These are phyloP conservation scores for Mechanitis mazaeus DNA, from an alignment of 2,888 invertebrate species.

Conservation along the genomic window DNA sequence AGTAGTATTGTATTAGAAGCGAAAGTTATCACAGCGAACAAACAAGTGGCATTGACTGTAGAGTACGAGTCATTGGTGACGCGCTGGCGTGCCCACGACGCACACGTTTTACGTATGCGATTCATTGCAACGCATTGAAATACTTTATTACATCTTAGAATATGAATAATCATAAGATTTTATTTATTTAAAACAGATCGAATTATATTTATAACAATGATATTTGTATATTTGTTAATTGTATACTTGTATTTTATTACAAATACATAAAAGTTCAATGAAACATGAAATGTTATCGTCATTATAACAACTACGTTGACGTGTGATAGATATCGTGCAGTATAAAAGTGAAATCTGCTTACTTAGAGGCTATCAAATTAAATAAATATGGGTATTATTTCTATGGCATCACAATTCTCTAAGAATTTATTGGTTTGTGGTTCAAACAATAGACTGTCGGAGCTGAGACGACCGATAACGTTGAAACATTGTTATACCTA, in stretches of 20 bases:
- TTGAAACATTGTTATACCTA: slow-evolving; percentile 27
- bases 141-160: slow-evolving; percentile 3
- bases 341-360: no score
- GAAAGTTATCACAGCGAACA: slow-evolving; percentile 40
- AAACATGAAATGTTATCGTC: no score
- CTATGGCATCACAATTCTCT: slow-evolving; percentile 52
- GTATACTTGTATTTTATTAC: no score
- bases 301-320: neutral
- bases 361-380: slow-evolving; percentile 8
- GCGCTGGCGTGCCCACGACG: slow-evolving; percentile 24
- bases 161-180: neutral
- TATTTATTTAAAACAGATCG: neutral
- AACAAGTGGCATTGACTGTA: slow-evolving; percentile 39
- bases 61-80: slow-evolving; percentile 33
- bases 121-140: slow-evolving; percentile 9
- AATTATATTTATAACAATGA: no score
- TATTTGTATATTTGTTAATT: no score
- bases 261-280: no score
- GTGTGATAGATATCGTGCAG: no score
- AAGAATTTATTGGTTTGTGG: slow-evolving; percentile 47
- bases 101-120: slow-evolving; percentile 24
- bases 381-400: slow-evolving; percentile 14
- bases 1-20: slow-evolving; percentile 32
- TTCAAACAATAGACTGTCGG: slow-evolving; percentile 50
- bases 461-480: slow-evolving; percentile 44